phyloP scores from a whole-genome alignment of 2,113 vertebrate genomes.

The Harpagus bidentatus region DNA sequence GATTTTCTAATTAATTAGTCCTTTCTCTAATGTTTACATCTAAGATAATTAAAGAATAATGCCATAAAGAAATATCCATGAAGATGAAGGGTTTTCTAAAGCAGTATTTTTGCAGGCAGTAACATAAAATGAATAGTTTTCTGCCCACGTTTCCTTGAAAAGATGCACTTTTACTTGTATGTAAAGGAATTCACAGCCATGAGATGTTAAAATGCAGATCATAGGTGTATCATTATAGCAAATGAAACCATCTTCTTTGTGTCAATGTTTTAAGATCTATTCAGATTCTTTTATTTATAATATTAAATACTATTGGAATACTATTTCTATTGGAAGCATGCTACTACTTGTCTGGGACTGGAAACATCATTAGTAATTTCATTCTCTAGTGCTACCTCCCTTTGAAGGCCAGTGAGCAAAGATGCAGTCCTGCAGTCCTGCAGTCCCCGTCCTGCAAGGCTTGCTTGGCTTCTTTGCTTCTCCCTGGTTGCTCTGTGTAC shows the following conservation, averaged over 20 bases:
- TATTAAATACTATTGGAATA: background rate
- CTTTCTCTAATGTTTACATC: background rate
- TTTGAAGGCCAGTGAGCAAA: background rate
- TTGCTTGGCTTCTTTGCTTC: background rate
- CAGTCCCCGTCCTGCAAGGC: background rate
- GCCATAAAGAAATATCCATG: background rate
- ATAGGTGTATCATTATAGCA: background rate
- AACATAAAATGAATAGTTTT: background rate
- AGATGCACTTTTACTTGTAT: background rate
- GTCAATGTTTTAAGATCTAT: background rate
- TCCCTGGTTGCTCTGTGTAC: background rate
- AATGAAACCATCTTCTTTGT: background rate
- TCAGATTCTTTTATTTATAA: background rate
- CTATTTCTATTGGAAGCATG: background rate
- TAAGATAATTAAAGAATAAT: conserved; percentile 14
- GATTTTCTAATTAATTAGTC: conserved; percentile 37
- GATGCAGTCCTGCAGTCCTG: background rate
- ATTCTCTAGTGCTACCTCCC: background rate
- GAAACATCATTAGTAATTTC: background rate
- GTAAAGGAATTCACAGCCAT: background rate
- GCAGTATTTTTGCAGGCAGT: background rate
- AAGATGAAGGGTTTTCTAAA: background rate
- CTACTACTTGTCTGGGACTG: background rate
- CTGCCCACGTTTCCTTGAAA: background rate
- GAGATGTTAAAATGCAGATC: background rate